These are phyloP conservation scores for Baccha elongata DNA, from an alignment of 2,888 invertebrate genomes.

Conservation along the genomic window DNA sequence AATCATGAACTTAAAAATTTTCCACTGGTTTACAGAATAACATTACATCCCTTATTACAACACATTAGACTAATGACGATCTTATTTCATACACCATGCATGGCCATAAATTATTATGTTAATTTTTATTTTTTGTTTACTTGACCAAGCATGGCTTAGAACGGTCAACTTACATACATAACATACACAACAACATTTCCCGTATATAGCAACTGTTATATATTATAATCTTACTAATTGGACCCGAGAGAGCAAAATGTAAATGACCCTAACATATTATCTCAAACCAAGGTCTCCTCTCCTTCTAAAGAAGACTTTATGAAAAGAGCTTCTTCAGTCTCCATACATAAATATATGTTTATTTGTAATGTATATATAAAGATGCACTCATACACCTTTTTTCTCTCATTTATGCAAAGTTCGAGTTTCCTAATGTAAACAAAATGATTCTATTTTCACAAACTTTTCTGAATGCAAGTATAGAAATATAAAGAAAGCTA, in stretches of 20 bases:
- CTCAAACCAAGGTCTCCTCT: conserved; percentile 9
- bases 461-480: too few relatives aligned
- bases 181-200: conserved; percentile 5
- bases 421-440: neutral
- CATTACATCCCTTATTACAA: neutral
- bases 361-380: too few relatives aligned
- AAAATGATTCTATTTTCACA: neutral
- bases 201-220: conserved; percentile 2
- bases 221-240: conserved; percentile 49
- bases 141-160: neutral
- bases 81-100: conserved; percentile 14
- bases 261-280: conserved; percentile 41
- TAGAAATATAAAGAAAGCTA: neutral
- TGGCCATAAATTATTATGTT: neutral
- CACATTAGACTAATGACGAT: conserved; percentile 14
- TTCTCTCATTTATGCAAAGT: neutral
- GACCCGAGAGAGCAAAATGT: conserved; percentile 33
- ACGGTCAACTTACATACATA: too few relatives aligned
- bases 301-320: neutral
- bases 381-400: too few relatives aligned
- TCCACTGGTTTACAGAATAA: too few relatives aligned
- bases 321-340: conserved; percentile 3
- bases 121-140: conserved; percentile 1
- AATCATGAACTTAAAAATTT: too few relatives aligned
- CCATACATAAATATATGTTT: neutral